Evolutionary conservation across 2,888 invertebrate genomes (phyloP), one percentile per base, ranked within the genome.

Genomic region (Drosophila nigritarsus): DNA sequence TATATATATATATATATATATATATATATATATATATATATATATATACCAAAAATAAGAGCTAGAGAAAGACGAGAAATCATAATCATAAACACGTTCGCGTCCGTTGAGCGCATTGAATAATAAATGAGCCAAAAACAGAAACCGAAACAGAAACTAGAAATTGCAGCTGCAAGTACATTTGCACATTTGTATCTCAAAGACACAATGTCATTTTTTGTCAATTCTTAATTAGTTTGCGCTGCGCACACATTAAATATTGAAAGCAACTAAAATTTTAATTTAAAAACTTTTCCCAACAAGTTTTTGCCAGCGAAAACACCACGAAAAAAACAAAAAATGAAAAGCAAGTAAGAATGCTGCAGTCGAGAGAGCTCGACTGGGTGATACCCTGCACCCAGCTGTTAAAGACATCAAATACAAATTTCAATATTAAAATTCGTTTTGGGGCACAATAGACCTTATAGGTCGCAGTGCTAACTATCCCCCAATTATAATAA

Each of bases 61-160:
- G 27, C 4, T 30, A 50, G 36, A 24, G 53, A 76, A 70, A 73
- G 62, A 78, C 50, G 55, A 73, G 66, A 73, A 78, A 87, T 87
- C 77, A 87, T 85, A 89, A 83, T 79, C 79, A 75, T 79, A 88
- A 72, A 77, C 81, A 81, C 81, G 72, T 65, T 70, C 65, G 73
- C 54, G 55, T 45, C 53, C 50, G 62, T 34, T 53, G 13, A 51
- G 63, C 67, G 27, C 29, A 68, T 53, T 86, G 65, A 75, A 89
- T 89, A 73, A 87, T 87, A 65, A 61, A 89, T 87, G 80, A 80
- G 75, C 65, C 64, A 70, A 70, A 71, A 70, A 53, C 65, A 72
- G 11, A 9, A 36, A 24, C 56, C 15, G 55, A 56, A 62, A 45
- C 71, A 40, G 56, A 20, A 40, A 65, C 18, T 27, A 36, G 38